Conservation (phyloP, 2,797 vertebrate genomes). For the Cryptoblepharus egeriae region DNA sequence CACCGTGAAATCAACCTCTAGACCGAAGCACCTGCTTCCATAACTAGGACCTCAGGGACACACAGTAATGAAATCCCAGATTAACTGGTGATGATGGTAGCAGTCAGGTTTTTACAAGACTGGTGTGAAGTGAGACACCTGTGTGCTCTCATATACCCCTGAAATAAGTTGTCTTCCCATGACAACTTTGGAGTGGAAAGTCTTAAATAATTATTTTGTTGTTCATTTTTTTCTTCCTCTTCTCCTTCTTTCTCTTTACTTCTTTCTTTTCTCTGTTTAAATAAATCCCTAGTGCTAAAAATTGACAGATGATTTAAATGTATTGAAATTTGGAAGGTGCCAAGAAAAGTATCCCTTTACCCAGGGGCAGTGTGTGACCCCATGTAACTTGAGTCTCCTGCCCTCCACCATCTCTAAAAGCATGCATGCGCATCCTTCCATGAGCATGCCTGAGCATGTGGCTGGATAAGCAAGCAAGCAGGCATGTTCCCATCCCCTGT, state of each 20-base stretch:
- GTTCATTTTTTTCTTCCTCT: constrained; percentile 41
- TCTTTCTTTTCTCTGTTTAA: constrained; percentile 65
- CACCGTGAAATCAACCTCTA: neutral
- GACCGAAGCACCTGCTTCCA: constrained; percentile 3
- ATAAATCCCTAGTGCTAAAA: neutral
- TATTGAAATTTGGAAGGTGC: neutral
- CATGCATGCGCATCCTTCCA: too few relatives aligned
- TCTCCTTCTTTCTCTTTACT: neutral
- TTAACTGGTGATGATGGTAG: neutral
- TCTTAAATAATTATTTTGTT: constrained; percentile 39
- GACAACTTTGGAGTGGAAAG: accelerated
- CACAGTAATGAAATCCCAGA: neutral
- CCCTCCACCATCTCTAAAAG: too few relatives aligned
- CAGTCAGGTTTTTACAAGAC: neutral
- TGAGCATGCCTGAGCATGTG: too few relatives aligned
- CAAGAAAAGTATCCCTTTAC: neutral
- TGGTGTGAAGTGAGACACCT: accelerated
- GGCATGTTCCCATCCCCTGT: too few relatives aligned
- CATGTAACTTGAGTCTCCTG: too few relatives aligned
- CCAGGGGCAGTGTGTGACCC: too few relatives aligned
- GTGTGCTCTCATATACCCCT: accelerated
- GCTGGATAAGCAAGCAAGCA: too few relatives aligned
- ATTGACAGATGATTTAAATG: constrained; percentile 33
- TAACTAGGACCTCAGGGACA: neutral
- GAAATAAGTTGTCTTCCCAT: accelerated